These are phyloP conservation scores for Lacanobia oleracea DNA, from an alignment of 2,888 invertebrate genomes.

Conservation along the genomic window DNA sequence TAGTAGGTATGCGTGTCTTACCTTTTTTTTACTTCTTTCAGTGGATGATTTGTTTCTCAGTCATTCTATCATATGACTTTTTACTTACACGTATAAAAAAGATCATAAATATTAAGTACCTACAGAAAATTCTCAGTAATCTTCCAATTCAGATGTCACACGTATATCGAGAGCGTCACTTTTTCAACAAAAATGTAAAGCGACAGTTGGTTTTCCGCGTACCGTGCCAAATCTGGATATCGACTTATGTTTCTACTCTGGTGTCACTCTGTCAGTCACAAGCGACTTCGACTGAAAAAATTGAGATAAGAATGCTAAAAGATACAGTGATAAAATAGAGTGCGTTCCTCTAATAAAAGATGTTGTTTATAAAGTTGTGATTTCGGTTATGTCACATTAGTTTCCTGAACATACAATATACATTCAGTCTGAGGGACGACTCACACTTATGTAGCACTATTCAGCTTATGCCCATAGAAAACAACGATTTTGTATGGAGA, in stretches of 20 bases:
- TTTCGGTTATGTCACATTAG: too few species aligned
- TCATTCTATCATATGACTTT: neutral
- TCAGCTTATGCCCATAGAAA: too few species aligned
- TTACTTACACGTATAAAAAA: neutral
- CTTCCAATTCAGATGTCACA: neutral
- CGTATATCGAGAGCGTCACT: neutral
- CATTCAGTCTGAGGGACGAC: too few species aligned
- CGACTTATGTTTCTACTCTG: conserved; percentile 1
- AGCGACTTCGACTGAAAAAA: neutral
- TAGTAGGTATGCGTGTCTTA: too few species aligned
- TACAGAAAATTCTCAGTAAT: neutral
- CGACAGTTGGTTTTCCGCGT: neutral
- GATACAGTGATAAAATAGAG: neutral
- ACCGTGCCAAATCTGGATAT: neutral
- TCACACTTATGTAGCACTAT: too few species aligned
- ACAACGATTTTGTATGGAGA: too few species aligned
- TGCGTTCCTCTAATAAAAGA: neutral
- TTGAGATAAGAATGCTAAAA: neutral
- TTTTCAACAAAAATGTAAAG: neutral
- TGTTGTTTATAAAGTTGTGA: neutral
- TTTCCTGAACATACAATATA: too few species aligned
- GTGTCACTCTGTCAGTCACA: conserved; percentile 19
- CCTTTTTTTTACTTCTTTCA: too few species aligned
- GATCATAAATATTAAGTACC: neutral
- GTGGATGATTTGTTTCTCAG: neutral